Evolutionary conservation across 2,888 invertebrate species (phyloP).

Genomic region (Mesochorus sp.): DNA sequence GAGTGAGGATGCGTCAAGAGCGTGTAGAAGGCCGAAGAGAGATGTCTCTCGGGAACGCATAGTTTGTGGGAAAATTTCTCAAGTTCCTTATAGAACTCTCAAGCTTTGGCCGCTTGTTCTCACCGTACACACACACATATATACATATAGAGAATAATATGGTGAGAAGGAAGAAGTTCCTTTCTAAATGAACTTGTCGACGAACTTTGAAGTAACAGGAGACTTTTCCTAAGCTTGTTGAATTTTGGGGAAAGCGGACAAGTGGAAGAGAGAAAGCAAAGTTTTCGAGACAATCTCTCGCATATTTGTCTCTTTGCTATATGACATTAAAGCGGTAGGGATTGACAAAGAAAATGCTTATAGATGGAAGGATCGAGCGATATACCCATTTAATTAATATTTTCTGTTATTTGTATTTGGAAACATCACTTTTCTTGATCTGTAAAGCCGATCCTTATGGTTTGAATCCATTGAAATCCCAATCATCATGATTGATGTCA

Average conservation of each 20-base stretch:
- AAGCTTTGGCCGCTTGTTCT: constrained; percentile 5
- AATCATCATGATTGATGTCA: too few species aligned
- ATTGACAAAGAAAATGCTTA: too few species aligned
- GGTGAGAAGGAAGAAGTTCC: constrained; percentile 10
- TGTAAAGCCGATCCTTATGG: too few species aligned
- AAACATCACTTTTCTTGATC: too few species aligned
- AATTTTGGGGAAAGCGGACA: constrained; percentile 1
- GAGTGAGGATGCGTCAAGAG: constrained; percentile 11
- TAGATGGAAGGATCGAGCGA: too few species aligned
- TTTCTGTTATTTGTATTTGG: too few species aligned
- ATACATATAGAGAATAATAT: constrained; percentile 2
- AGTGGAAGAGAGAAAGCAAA: background rate
- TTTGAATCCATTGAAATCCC: too few species aligned
- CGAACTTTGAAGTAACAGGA: constrained; percentile 43
- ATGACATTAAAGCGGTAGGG: too few species aligned
- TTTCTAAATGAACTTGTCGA: constrained; percentile 50
- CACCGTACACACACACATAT: too few species aligned
- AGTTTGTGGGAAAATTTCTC: constrained; percentile 36
- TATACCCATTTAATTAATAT: too few species aligned
- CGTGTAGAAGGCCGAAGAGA: too few species aligned
- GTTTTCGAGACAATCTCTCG: background rate
- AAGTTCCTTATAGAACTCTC: constrained; percentile 46
- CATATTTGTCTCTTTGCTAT: background rate
- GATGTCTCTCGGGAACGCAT: constrained; percentile 2
- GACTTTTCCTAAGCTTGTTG: constrained; percentile 29